Conservation (phyloP, 2,888 invertebrate species). For the Tetragnatha montana region DNA sequence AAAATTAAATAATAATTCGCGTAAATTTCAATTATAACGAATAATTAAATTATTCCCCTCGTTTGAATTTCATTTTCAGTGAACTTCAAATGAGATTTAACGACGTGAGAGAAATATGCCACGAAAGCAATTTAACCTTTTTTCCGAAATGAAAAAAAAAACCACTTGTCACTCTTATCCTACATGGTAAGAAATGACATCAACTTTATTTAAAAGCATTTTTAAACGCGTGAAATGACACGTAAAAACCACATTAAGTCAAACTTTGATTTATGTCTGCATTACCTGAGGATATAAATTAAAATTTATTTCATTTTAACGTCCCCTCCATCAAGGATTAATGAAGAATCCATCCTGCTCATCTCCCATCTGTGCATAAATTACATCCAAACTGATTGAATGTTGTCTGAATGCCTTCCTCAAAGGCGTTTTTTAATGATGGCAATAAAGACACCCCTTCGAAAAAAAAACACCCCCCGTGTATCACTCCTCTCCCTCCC, state of each 20-base stretch:
- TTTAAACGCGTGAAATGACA: not conserved
- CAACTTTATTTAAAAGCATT: not conserved
- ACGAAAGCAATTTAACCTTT: no score
- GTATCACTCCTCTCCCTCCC: constrained; percentile 4
- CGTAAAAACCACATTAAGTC: not conserved
- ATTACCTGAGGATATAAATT: not conserved
- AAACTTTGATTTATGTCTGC: not conserved
- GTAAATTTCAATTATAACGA: no score
- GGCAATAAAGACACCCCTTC: not conserved
- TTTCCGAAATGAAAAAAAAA: no score
- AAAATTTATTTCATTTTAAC: not conserved
- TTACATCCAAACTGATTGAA: not conserved
- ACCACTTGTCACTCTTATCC: no score
- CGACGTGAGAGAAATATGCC: no score
- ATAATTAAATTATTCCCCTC: no score
- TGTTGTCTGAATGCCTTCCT: not conserved
- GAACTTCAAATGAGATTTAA: no score
- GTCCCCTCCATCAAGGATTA: not conserved
- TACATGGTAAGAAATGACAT: no score
- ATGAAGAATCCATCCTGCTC: not conserved
- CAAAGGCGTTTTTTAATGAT: not conserved
- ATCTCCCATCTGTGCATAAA: not conserved
- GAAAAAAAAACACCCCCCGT: constrained; percentile 1
- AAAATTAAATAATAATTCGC: no score
- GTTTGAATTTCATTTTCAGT: no score